Evolutionary conservation across 2,113 vertebrate species (phyloP).

Genomic region (Progne subis): DNA sequence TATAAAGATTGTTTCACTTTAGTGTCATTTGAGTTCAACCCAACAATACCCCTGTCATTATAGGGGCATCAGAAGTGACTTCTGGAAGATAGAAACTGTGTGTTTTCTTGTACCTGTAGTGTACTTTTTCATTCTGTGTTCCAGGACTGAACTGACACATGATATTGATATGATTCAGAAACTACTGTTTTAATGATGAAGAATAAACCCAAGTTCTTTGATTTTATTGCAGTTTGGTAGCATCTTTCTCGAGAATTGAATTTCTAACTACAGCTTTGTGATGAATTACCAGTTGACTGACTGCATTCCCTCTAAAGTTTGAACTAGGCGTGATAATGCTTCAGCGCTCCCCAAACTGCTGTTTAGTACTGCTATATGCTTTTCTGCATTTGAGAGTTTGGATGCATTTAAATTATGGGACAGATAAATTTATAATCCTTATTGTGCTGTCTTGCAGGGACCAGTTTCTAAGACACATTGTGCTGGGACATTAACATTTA

Average conservation of each 20-base stretch:
- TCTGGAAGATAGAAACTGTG: background rate
- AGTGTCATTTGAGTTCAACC: background rate
- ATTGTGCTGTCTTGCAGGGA: background rate
- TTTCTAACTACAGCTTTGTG: background rate
- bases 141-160: background rate
- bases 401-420: slow-evolving; percentile 9
- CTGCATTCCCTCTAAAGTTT: background rate
- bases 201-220: background rate
- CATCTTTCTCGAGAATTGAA: background rate
- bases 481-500: background rate
- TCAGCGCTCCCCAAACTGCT: background rate
- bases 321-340: background rate
- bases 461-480: slow-evolving; percentile 3
- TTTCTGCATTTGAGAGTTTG: background rate
- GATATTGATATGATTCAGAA: background rate
- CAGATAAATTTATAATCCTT: background rate
- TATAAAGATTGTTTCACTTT: background rate
- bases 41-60: background rate
- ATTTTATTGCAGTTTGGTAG: background rate
- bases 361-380: background rate
- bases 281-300: background rate
- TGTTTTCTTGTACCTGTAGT: background rate
- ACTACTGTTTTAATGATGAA: background rate
- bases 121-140: background rate
- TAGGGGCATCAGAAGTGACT: background rate